A percentile compares a stretch with the other conserved stretches of the same genome.
These are phyloP conservation scores for Pseudorasbora parva DNA, from an alignment of 2,113 vertebrate species.

Conservation along the genomic window DNA sequence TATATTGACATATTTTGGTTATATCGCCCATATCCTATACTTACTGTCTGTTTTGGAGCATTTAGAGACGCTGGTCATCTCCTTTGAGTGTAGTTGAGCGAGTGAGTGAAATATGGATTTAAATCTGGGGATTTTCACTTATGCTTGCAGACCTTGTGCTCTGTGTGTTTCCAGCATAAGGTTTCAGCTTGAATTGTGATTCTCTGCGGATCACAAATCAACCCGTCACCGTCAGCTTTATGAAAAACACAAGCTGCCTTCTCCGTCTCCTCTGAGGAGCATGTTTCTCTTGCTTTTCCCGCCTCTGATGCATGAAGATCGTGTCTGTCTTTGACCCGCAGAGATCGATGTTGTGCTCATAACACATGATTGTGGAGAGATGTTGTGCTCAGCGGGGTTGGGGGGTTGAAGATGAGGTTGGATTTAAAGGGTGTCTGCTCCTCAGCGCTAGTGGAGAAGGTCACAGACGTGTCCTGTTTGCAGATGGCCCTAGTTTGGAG, in stretches of 20 bases:
- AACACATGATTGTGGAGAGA: conserved; percentile 50
- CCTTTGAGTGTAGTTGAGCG: too few species aligned
- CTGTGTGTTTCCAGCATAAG: neutral
- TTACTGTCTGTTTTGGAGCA: too few species aligned
- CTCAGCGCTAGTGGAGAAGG: conserved; percentile 62
- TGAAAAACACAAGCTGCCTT: neutral
- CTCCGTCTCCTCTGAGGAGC: neutral
- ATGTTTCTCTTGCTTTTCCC: conserved; percentile 4
- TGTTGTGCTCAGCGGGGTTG: conserved; percentile 34
- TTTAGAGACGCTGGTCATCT: too few species aligned
- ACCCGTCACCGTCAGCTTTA: conserved; percentile 25
- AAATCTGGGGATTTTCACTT: too few species aligned
- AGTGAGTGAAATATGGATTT: too few species aligned
- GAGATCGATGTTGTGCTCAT: conserved; percentile 48
- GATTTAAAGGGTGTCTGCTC: conserved; percentile 48
- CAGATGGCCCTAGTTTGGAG: conserved; percentile 65
- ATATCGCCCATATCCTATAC: too few species aligned
- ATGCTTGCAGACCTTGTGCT: too few species aligned
- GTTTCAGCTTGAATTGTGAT: neutral
- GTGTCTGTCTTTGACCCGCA: conserved; percentile 26
- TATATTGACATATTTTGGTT: too few species aligned
- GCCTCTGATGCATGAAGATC: conserved; percentile 6
- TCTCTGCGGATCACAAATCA: neutral
- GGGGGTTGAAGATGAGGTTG: neutral
- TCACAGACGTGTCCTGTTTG: conserved; percentile 70